Percentiles rank a stretch among this genome's conserved stretches.
phyloP scores from a whole-genome alignment of 2,113 vertebrate genomes.

The Petrocephalus zakoni region DNA sequence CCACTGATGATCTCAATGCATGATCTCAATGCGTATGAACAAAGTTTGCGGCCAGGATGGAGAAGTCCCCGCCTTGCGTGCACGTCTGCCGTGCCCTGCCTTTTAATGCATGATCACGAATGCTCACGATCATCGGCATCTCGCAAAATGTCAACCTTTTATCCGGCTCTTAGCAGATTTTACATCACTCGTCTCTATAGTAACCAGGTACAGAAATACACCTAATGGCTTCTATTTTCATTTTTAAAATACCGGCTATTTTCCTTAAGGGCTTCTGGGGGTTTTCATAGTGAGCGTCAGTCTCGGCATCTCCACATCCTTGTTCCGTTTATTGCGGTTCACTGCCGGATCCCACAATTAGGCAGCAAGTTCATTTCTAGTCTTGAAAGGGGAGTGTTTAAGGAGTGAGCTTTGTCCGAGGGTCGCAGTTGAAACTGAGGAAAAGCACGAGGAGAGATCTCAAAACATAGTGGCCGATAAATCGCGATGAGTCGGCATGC shows the following conservation, averaged over 20 bases:
- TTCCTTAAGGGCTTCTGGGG: neutral
- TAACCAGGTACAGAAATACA: constrained; percentile 15
- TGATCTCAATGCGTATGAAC: neutral
- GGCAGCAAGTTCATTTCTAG: neutral
- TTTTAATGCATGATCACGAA: neutral
- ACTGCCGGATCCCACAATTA: neutral
- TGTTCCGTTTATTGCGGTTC: neutral
- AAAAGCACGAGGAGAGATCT: neutral
- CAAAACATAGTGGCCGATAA: neutral
- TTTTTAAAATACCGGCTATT: neutral
- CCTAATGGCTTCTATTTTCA: neutral
- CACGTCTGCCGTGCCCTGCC: neutral
- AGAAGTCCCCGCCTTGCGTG: neutral
- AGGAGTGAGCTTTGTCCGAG: neutral
- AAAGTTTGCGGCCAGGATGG: neutral
- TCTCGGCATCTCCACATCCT: neutral
- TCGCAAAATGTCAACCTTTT: constrained; percentile 13
- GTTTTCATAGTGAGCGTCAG: neutral
- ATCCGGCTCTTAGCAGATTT: neutral
- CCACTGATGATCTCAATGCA: neutral
- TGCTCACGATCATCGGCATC: neutral
- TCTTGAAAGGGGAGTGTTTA: neutral
- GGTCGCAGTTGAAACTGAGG: neutral
- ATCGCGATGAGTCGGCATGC: neutral
- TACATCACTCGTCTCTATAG: constrained; percentile 17